Percentiles rank a stretch among this genome's conserved stretches.
Evolutionary conservation across 2,113 vertebrate species (phyloP).

Genomic region (Barnardius zonarius): DNA sequence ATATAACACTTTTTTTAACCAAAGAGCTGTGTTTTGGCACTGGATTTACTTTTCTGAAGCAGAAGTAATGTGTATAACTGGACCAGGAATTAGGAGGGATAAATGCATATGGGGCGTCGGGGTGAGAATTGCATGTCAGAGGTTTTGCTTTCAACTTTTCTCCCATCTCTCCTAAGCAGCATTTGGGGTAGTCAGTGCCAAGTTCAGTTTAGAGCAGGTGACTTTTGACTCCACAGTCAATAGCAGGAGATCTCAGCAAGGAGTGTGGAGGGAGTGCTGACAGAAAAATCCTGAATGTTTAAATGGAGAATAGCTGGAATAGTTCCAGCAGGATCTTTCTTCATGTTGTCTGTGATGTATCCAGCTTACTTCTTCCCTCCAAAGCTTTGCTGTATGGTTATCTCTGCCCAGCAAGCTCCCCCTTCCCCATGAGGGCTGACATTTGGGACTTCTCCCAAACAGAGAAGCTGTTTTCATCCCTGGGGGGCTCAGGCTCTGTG

Average conservation of each 20-base stretch:
- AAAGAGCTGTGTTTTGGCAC: constrained; percentile 19
- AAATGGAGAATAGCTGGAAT: constrained; percentile 25
- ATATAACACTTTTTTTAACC: constrained; percentile 15
- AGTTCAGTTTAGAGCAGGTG: constrained; percentile 12
- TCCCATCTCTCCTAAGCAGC: not conserved
- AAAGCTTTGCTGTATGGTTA: not conserved
- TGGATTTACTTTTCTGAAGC: constrained; percentile 12
- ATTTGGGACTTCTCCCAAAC: not conserved
- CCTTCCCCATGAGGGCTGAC: not conserved
- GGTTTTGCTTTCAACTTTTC: constrained; percentile 25
- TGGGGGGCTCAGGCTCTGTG: not conserved
- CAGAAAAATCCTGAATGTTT: constrained; percentile 5
- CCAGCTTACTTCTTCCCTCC: not conserved
- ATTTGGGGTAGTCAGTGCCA: not conserved
- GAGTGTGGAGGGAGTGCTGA: not conserved
- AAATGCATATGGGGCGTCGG: not conserved
- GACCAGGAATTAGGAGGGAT: not conserved
- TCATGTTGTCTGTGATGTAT: not conserved
- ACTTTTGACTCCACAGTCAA: not conserved
- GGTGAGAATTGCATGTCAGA: not conserved
- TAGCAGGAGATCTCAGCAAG: not conserved
- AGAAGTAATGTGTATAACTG: not conserved
- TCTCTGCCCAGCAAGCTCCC: not conserved
- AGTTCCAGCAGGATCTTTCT: constrained; percentile 33
- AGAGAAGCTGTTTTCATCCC: not conserved